Percentiles rank a stretch among this genome's conserved stretches.
phyloP scores from a whole-genome alignment of 2,888 invertebrate species.

The Ormyrus nitidulus region DNA sequence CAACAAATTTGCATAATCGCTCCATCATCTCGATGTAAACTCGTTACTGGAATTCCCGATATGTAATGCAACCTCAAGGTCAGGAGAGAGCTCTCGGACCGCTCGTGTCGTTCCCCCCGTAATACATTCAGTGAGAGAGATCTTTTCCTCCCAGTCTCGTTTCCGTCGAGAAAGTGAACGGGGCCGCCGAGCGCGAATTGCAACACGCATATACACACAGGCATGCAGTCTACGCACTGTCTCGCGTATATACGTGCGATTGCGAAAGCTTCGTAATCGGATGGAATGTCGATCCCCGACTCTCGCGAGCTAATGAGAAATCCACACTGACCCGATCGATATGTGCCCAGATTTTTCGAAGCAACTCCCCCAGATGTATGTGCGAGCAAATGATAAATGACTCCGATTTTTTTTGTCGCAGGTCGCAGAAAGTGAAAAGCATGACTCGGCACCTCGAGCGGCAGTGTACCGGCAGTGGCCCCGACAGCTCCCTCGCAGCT shows the following conservation, averaged over 20 bases:
- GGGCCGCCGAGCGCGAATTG: neutral
- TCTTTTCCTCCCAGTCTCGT: too few species aligned
- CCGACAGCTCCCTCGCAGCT: neutral
- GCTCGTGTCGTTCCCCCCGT: too few species aligned
- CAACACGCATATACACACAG: neutral
- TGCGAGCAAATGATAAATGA: too few species aligned
- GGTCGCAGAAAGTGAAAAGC: constrained; percentile 33
- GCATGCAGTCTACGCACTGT: neutral
- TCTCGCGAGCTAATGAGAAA: neutral
- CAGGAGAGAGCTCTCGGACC: too few species aligned
- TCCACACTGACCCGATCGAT: neutral
- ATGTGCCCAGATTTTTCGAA: constrained; percentile 10
- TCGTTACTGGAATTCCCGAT: constrained; percentile 9
- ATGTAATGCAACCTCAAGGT: too few species aligned
- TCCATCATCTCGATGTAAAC: constrained; percentile 11
- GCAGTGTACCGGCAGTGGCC: constrained; percentile 5
- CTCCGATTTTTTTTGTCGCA: constrained; percentile 13
- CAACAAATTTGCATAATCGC: constrained; percentile 31
- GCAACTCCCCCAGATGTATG: too few species aligned
- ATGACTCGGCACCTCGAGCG: constrained; percentile 24
- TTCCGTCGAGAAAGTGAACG: constrained; percentile 30
- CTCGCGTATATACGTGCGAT: neutral
- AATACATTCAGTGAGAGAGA: too few species aligned
- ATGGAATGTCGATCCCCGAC: constrained; percentile 30
- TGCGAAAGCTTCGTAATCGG: constrained; percentile 28